A percentile compares a stretch with the other conserved stretches of the same genome.
phyloP scores from a whole-genome alignment of 2,113 vertebrate genomes.

The Oncorhynchus mykiss region DNA sequence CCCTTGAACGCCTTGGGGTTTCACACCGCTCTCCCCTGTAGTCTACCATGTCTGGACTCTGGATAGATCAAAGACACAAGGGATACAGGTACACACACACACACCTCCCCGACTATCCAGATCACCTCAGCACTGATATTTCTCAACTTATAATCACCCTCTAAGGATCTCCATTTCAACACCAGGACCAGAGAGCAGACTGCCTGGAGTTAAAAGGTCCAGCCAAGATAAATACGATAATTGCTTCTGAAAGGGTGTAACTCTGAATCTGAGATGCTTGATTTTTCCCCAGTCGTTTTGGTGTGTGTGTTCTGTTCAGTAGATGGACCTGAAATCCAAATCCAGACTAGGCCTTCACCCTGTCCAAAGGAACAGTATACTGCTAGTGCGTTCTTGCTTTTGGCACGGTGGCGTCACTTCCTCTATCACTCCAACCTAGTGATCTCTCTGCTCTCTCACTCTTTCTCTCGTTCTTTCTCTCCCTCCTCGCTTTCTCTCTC shows the following conservation, averaged over 20 bases:
- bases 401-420: too few species aligned
- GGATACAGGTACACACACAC: background rate
- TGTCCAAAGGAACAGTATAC: background rate
- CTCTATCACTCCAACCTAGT: too few species aligned
- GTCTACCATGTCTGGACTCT: background rate
- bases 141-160: constrained; percentile 36
- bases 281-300: constrained; percentile 5
- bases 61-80: background rate
- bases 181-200: constrained; percentile 19
- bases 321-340: constrained; percentile 37
- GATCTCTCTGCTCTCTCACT: constrained; percentile 8
- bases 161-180: constrained; percentile 34
- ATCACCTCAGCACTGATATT: constrained; percentile 28
- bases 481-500: constrained; percentile 21
- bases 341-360: constrained; percentile 9
- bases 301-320: constrained; percentile 29
- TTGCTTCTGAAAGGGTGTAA: constrained; percentile 25
- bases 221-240: constrained; percentile 37
- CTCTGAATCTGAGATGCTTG: constrained; percentile 15
- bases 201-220: constrained; percentile 14
- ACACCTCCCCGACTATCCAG: background rate
- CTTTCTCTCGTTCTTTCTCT: constrained; percentile 12
- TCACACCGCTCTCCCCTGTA: background rate
- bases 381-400: too few species aligned
- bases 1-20: background rate